Conservation (phyloP, 2,113 vertebrate species). For the Anolis carolinensis region DNA sequence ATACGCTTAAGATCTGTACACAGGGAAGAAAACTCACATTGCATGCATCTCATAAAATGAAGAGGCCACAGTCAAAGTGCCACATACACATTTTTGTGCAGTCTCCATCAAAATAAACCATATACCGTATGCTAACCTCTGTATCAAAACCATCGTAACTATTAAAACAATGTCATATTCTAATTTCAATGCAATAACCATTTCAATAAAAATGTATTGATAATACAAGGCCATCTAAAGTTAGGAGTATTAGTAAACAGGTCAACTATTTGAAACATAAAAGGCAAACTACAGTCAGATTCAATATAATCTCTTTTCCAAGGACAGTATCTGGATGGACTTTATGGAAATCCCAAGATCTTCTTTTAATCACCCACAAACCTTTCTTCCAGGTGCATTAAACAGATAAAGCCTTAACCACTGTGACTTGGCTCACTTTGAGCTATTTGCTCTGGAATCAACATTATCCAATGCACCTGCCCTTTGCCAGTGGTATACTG, state of each 20-base stretch:
- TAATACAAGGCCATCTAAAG: constrained; percentile 17
- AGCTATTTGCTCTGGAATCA: neutral
- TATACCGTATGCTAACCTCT: neutral
- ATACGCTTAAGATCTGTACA: neutral
- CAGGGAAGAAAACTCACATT: neutral
- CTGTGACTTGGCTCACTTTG: neutral
- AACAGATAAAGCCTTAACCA: neutral
- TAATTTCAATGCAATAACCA: neutral
- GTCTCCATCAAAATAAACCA: neutral
- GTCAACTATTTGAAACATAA: constrained; percentile 36
- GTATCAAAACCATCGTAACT: neutral
- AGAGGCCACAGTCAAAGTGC: neutral
- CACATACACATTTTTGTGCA: neutral
- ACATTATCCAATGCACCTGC: neutral
- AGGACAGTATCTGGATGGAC: constrained; percentile 43
- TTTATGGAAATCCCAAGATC: neutral
- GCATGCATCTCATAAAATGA: neutral
- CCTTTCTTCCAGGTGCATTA: neutral
- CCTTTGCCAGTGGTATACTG: neutral
- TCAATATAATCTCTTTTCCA: constrained; percentile 38
- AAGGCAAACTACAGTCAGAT: constrained; percentile 30
- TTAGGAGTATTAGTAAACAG: neutral
- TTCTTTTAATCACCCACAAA: neutral
- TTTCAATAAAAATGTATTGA: neutral
- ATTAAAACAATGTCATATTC: neutral